Evolutionary conservation across 1,140 invertebrate genomes (phyloP).

Genomic region (Chrysomallon squamiferum): DNA sequence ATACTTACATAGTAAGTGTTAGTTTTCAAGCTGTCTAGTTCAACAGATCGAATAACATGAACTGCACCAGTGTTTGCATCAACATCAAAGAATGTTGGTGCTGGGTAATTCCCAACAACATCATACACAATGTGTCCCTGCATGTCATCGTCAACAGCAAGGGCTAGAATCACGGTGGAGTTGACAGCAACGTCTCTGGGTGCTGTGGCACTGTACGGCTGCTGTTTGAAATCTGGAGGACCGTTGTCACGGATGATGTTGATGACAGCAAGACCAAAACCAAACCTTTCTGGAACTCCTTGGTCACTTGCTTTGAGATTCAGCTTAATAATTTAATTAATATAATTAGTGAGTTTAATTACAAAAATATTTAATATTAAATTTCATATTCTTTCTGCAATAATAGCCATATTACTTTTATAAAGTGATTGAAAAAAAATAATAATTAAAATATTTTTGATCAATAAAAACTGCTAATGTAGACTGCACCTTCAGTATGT

Average conservation of each 20-base stretch:
- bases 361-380: too few species aligned
- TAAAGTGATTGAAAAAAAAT: too few species aligned
- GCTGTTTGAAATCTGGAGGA: constrained; percentile 26
- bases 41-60: constrained; percentile 78
- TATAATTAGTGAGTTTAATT: too few species aligned
- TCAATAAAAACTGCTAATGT: too few species aligned
- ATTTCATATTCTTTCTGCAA: too few species aligned
- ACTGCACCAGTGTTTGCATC: constrained; percentile 84
- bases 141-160: constrained; percentile 27
- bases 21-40: constrained; percentile 73
- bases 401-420: too few species aligned
- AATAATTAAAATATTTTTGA: too few species aligned
- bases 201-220: constrained; percentile 23
- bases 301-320: constrained; percentile 28
- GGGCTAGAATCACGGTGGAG: constrained; percentile 15
- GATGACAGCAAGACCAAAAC: constrained; percentile 25
- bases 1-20: constrained; percentile 24
- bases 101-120: constrained; percentile 44
- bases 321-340: constrained; percentile 21
- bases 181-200: constrained; percentile 14
- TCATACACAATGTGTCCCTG: constrained; percentile 36
- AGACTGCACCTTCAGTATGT: too few species aligned
- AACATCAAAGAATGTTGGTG: constrained; percentile 73
- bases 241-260: constrained; percentile 35
- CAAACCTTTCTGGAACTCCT: constrained; percentile 14